Conservation (phyloP, 2,113 vertebrate species). For the Pagrus major region DNA sequence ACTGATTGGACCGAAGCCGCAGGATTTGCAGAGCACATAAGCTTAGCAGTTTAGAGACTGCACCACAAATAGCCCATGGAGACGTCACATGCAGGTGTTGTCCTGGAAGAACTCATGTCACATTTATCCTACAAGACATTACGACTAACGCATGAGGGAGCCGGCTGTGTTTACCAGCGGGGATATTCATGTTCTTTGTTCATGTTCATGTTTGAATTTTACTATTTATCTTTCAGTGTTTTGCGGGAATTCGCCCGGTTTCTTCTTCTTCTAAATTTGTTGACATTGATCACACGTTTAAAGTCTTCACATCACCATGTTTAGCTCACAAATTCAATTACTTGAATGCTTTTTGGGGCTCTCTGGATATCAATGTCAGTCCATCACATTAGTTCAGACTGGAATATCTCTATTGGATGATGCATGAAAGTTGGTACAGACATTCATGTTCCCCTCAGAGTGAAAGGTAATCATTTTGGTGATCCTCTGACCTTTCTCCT, state of each 20-base stretch:
- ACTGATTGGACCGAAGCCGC: conserved; percentile 1
- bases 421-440: background rate
- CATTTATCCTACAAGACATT: conserved; percentile 3
- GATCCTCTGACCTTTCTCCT: background rate
- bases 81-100: conserved; percentile 21
- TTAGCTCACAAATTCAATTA: too few species aligned
- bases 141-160: background rate
- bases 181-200: background rate
- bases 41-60: conserved; percentile 21
- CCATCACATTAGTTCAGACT: background rate
- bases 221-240: background rate
- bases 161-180: background rate
- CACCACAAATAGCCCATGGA: conserved; percentile 34
- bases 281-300: background rate
- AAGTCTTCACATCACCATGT: background rate
- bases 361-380: background rate
- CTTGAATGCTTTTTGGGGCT: background rate
- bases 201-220: background rate
- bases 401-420: background rate
- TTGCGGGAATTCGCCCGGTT: background rate
- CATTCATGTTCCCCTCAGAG: background rate
- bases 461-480: background rate
- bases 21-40: conserved; percentile 31
- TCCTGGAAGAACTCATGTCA: background rate
- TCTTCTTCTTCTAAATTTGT: background rate